These are phyloP conservation scores for Abramis brama DNA, from an alignment of 2,113 vertebrate species.

Conservation along the genomic window DNA sequence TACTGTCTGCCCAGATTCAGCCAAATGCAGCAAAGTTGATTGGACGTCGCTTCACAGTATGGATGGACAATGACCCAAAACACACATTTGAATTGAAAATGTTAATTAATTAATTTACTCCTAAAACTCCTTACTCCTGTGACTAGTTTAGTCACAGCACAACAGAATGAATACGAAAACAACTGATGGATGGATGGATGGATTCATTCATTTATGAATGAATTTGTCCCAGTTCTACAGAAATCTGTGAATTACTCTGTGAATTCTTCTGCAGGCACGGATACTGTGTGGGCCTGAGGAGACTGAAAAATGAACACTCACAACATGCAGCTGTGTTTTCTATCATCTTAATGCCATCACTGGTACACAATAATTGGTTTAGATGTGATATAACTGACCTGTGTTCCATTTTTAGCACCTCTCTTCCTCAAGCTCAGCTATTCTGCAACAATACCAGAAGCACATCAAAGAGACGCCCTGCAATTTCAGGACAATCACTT, in stretches of 20 bases:
- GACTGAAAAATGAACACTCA: neutral
- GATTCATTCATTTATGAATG: neutral
- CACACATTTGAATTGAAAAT: neutral
- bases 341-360: slow-evolving; percentile 11
- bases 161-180: too few relatives aligned
- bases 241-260: slow-evolving; percentile 15
- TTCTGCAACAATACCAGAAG: slow-evolving; percentile 18
- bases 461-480: slow-evolving; percentile 7
- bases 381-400: slow-evolving; percentile 2
- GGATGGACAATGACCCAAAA: neutral
- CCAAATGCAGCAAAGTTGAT: neutral
- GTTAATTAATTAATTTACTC: too few relatives aligned
- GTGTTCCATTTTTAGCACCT: neutral
- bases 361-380: slow-evolving; percentile 6
- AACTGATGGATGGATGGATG: too few relatives aligned
- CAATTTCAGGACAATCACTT: slow-evolving; percentile 12
- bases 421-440: slow-evolving; percentile 21
- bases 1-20: neutral
- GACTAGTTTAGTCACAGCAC: too few relatives aligned
- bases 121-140: too few relatives aligned
- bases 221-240: neutral
- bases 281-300: neutral
- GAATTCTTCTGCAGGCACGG: neutral
- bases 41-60: neutral
- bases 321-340: slow-evolving; percentile 5